These are phyloP conservation scores for Oenanthe oenanthe DNA, from an alignment of 2,113 vertebrate genomes.

Conservation along the genomic window DNA sequence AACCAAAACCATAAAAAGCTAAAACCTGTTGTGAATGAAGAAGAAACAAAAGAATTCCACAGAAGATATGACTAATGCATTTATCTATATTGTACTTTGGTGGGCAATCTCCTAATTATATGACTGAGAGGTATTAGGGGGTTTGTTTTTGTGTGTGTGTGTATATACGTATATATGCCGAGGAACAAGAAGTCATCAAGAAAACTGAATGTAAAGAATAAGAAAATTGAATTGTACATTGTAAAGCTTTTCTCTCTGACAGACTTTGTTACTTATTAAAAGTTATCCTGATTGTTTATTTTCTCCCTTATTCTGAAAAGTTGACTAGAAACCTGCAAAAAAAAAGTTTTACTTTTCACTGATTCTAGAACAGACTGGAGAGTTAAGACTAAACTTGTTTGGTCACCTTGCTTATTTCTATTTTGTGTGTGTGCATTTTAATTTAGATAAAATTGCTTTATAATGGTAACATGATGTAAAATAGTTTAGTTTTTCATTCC, in stretches of 20 bases:
- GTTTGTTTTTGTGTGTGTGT: neutral
- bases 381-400: neutral
- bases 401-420: neutral
- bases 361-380: neutral
- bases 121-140: neutral
- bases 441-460: neutral
- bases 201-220: neutral
- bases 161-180: accelerated
- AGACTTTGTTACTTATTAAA: neutral
- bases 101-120: neutral
- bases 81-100: neutral
- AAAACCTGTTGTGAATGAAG: neutral
- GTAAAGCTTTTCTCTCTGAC: conserved; percentile 15
- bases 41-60: neutral
- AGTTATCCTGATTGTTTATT: neutral
- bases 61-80: neutral
- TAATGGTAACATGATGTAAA: neutral
- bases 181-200: neutral
- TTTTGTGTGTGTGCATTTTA: neutral
- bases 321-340: neutral
- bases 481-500: neutral
- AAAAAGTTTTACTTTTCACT: neutral
- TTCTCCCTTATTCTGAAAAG: neutral
- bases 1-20: neutral
- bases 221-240: neutral